Evolutionary conservation across 2,888 invertebrate species (phyloP).

Genomic region (Lepas anatifera): DNA sequence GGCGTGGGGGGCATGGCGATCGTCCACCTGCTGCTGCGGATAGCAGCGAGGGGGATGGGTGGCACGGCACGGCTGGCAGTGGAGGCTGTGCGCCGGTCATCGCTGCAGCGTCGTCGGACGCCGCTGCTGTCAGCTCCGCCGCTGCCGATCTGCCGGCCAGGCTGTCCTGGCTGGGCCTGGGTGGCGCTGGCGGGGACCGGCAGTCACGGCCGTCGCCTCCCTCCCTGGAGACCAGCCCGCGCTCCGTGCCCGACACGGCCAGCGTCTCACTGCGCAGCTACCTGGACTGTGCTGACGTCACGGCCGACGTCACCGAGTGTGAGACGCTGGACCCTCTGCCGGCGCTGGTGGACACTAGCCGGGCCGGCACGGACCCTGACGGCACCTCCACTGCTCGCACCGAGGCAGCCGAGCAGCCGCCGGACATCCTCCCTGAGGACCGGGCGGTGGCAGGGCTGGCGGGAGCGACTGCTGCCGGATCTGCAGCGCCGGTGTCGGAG

Average conservation of each 20-base stretch:
- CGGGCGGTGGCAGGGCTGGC: neutral
- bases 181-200: neutral
- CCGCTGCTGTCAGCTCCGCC: neutral
- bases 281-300: neutral
- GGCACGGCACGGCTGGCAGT: no score
- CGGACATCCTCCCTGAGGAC: neutral
- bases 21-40: no score
- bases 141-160: neutral
- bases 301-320: neutral
- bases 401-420: neutral
- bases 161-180: neutral
- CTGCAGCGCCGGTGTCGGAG: neutral
- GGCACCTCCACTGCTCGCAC: neutral
- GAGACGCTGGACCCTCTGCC: neutral
- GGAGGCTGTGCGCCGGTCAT: no score
- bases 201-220: neutral
- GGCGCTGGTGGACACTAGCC: neutral
- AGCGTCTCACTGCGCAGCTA: constrained; percentile 4
- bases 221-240: neutral
- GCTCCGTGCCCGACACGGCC: neutral
- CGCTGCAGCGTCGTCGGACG: no score
- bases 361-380: neutral
- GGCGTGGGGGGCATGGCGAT: no score
- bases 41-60: no score
- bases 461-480: neutral